Conservation (phyloP, 1,140 invertebrate genomes). For the Formica exsecta region DNA sequence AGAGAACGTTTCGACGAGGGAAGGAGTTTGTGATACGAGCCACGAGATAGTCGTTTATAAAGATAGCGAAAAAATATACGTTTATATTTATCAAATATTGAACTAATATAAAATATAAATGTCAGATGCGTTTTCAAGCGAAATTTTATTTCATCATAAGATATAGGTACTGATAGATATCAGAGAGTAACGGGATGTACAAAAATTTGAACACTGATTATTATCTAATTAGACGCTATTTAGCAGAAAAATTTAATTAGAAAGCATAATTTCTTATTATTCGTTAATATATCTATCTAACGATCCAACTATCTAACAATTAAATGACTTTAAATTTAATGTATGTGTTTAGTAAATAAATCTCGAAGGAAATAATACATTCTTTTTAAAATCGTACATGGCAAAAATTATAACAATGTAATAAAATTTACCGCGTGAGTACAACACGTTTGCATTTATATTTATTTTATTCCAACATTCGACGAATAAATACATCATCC, state of each 20-base stretch:
- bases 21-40: conserved; percentile 1
- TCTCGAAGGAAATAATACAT: not conserved
- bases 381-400: not conserved
- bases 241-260: not conserved
- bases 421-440: conserved; percentile 9
- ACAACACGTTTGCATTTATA: not conserved
- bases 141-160: not conserved
- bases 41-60: conserved; percentile 12
- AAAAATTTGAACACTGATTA: not conserved
- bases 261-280: not conserved
- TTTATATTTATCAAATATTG: conserved; percentile 1
- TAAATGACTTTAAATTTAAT: not conserved
- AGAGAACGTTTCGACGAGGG: not conserved
- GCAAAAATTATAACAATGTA: not conserved
- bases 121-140: not conserved
- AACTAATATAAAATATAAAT: not conserved
- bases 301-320: not conserved
- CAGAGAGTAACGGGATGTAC: not conserved
- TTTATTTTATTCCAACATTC: conserved; percentile 7
- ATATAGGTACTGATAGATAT: not conserved
- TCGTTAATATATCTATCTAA: not conserved
- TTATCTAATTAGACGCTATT: not conserved
- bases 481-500: not conserved
- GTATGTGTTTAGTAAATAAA: not conserved
- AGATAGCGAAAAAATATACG: not conserved